These are phyloP conservation scores for Eumerus sabulonum DNA, from an alignment of 2,888 invertebrate genomes.

Conservation along the genomic window DNA sequence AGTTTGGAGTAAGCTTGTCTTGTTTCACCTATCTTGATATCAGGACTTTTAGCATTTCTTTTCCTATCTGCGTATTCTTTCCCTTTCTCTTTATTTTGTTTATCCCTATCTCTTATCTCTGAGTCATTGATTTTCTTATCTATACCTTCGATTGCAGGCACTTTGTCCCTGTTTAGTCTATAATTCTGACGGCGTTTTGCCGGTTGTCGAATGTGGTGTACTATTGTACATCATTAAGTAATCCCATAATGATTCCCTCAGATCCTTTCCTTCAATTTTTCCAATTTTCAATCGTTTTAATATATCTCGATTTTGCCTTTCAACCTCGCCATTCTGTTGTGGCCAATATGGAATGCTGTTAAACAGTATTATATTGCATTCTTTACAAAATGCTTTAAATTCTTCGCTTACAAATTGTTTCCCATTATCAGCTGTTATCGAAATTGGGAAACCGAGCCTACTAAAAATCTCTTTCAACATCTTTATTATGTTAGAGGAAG, in stretches of 20 bases:
- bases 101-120: constrained; percentile 33
- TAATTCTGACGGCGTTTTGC: constrained; percentile 36
- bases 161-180: constrained; percentile 29
- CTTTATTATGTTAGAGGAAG: constrained; percentile 35
- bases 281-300: constrained; percentile 46
- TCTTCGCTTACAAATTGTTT: constrained; percentile 61
- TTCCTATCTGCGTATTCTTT: constrained; percentile 28
- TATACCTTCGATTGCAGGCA: constrained; percentile 26
- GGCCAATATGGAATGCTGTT: constrained; percentile 36
- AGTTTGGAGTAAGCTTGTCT: constrained; percentile 38
- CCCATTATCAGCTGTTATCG: constrained; percentile 66
- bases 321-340: constrained; percentile 53
- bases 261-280: constrained; percentile 45
- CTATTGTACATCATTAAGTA: constrained; percentile 44
- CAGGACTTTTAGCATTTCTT: constrained; percentile 31
- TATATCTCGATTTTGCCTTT: constrained; percentile 44
- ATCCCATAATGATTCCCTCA: constrained; percentile 23
- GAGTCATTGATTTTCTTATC: constrained; percentile 30
- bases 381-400: constrained; percentile 55
- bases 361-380: constrained; percentile 50
- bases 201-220: constrained; percentile 48
- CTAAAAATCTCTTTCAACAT: constrained; percentile 48
- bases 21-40: constrained; percentile 34
- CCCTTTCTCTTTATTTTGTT: constrained; percentile 34
- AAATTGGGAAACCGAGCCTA: constrained; percentile 51